phyloP scores from a whole-genome alignment of 2,888 invertebrate species.

The Plebejus anna region DNA sequence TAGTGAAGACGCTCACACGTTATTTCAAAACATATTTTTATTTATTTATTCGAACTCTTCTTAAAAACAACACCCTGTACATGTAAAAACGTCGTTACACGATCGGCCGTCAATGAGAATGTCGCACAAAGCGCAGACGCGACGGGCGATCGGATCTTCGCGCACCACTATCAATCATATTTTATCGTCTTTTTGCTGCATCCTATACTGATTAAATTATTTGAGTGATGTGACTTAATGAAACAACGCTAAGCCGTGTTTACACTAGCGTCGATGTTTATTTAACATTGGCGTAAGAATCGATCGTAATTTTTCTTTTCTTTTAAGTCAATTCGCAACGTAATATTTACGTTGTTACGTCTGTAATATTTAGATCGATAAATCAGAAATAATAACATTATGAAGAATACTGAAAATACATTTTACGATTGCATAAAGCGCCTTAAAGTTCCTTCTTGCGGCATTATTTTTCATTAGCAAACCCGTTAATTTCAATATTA shows the following conservation, averaged over 20 bases:
- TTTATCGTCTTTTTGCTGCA: conserved; percentile 73
- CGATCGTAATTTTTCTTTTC: neutral
- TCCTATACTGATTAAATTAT: conserved; percentile 74
- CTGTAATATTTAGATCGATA: too few relatives aligned
- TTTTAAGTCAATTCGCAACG: neutral
- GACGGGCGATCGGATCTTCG: conserved; percentile 43
- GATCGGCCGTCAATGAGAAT: conserved; percentile 31
- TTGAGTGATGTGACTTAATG: conserved; percentile 68
- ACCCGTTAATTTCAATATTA: conserved; percentile 12
- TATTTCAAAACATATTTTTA: neutral
- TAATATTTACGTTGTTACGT: too few relatives aligned
- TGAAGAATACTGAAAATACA: neutral
- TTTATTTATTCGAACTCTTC: neutral
- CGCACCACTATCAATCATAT: conserved; percentile 70
- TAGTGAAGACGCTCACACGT: neutral
- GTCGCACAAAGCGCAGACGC: conserved; percentile 36
- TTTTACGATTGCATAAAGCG: neutral
- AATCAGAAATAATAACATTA: too few relatives aligned
- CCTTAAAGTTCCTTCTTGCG: neutral
- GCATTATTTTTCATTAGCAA: conserved; percentile 2
- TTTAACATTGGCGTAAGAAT: neutral
- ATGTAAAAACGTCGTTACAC: conserved; percentile 28
- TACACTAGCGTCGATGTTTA: conserved; percentile 39
- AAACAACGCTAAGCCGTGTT: conserved; percentile 55
- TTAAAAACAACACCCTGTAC: conserved; percentile 18